Base-by-base conservation (phyloP, 2,797 vertebrate genomes). In the Rhinogobio ventralis region DNA sequence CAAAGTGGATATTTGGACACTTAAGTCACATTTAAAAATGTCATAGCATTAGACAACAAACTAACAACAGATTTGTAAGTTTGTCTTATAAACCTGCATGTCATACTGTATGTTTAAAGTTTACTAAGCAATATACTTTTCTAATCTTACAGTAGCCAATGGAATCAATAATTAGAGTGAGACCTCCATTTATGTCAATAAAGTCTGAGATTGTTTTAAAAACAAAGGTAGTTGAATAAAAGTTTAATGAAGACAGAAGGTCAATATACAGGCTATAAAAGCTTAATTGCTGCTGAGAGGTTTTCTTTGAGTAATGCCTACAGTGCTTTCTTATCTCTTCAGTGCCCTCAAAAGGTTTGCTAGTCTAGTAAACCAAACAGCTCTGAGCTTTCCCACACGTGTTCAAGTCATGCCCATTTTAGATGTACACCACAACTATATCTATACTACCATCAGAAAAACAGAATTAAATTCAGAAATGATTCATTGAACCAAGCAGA, bases 181-280 rank as follows among this genome's bases (percentile, higher is more conserved):
- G 71, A 57, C 9, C 30, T 49, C 57, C 39, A 78, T 81, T 71
- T 66, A 42, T 83, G 28, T 28, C 46, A 74, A 78, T 68, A 83
- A 46, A 79, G 57, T 82, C 82, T 86, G 19, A 68, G 53, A 74
- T 51, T 17, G 57, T 82, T 69, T 74, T 68, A 69, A 49, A 87
- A 84, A 85, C 83, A 77, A 85, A 83, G 83, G 76, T 79, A 84
- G 69, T 6, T 33, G 36, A 84, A 89, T 89, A 42, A 90, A 87
- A 82, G 75, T 85, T 88, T 88, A 79, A 86, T 87, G 87, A 88
- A 81, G 86, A 60, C 72, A 67, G 79, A 84, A 69, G 76, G 28
- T 69, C 75, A 78, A 74, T 53, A 33, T 64, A 39, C 64, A 49
- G 17, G 53, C 55, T 55, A 14, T 49, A 23, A 69, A 80, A 83